Evolutionary conservation across 2,113 vertebrate species (phyloP).

Genomic region (Brachypodius melanocephalos): DNA sequence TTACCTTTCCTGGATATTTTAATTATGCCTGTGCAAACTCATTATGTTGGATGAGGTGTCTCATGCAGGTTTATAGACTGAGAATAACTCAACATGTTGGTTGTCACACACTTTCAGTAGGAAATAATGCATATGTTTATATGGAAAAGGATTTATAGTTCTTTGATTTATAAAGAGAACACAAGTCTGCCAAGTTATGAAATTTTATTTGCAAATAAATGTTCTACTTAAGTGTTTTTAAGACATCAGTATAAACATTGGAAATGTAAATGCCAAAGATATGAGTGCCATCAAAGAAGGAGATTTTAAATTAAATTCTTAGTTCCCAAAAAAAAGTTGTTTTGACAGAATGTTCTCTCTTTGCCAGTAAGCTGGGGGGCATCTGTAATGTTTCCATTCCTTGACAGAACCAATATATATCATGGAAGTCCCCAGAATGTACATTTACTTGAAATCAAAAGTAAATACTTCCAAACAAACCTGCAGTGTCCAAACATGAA

Average conservation of each 20-base stretch:
- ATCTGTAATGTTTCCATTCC: not conserved
- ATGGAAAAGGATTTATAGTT: slow-evolving; percentile 54
- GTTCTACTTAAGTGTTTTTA: slow-evolving; percentile 43
- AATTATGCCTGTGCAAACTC: not conserved
- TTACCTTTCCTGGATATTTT: not conserved
- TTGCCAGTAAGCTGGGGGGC: not conserved
- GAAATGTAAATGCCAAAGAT: slow-evolving; percentile 50
- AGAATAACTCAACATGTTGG: slow-evolving; percentile 55
- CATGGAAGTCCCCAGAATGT: not conserved
- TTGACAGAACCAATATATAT: not conserved
- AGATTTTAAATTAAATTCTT: slow-evolving; percentile 21
- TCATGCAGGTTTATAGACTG: slow-evolving; percentile 45
- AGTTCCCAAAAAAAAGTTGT: slow-evolving; percentile 8
- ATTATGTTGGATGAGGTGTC: slow-evolving; percentile 3
- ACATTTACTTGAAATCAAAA: not conserved
- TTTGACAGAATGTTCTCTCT: not conserved
- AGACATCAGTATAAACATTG: slow-evolving; percentile 22
- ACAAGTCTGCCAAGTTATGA: slow-evolving; percentile 47
- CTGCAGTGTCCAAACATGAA: not conserved
- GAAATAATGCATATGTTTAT: slow-evolving; percentile 56
- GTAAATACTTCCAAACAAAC: slow-evolving; percentile 12
- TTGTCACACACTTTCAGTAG: slow-evolving; percentile 28
- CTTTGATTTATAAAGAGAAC: slow-evolving; percentile 38
- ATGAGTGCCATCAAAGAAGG: slow-evolving; percentile 1
- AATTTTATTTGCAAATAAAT: slow-evolving; percentile 69